Conservation (phyloP, 2,113 vertebrate species). For the Phaethon lepturus region DNA sequence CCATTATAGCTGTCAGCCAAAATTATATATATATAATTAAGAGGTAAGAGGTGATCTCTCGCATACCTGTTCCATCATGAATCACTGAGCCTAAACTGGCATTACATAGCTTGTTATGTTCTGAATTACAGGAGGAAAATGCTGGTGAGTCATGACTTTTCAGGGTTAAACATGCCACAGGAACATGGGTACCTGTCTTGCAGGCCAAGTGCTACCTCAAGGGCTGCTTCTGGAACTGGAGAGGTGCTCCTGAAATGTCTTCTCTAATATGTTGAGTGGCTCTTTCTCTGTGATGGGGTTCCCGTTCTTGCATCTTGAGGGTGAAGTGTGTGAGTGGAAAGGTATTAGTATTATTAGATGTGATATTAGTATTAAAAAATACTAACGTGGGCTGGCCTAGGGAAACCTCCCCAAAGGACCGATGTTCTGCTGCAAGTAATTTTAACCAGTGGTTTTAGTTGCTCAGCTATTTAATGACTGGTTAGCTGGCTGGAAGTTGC, state of each 20-base stretch:
- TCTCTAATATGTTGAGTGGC: not conserved
- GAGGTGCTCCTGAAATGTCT: not conserved
- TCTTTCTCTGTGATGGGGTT: not conserved
- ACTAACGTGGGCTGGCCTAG: not conserved
- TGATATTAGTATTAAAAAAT: not conserved
- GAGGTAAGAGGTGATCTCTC: not conserved
- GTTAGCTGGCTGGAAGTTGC: not conserved
- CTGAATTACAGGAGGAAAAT: not conserved
- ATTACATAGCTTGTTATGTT: not conserved
- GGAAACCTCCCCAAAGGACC: not conserved
- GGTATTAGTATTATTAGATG: not conserved
- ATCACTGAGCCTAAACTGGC: not conserved
- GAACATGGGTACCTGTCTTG: not conserved
- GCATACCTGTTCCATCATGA: not conserved
- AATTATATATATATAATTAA: constrained; percentile 5
- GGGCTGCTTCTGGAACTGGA: not conserved
- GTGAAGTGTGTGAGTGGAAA: not conserved
- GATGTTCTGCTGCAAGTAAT: not conserved
- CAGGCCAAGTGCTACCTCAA: not conserved
- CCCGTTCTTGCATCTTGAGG: not conserved
- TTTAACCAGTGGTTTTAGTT: not conserved
- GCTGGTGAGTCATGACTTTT: not conserved
- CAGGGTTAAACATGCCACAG: not conserved
- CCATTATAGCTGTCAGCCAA: constrained; percentile 28
- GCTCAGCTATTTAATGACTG: not conserved